Evolutionary conservation across 2,113 vertebrate species (phyloP).

Genomic region (Furnarius figulus): DNA sequence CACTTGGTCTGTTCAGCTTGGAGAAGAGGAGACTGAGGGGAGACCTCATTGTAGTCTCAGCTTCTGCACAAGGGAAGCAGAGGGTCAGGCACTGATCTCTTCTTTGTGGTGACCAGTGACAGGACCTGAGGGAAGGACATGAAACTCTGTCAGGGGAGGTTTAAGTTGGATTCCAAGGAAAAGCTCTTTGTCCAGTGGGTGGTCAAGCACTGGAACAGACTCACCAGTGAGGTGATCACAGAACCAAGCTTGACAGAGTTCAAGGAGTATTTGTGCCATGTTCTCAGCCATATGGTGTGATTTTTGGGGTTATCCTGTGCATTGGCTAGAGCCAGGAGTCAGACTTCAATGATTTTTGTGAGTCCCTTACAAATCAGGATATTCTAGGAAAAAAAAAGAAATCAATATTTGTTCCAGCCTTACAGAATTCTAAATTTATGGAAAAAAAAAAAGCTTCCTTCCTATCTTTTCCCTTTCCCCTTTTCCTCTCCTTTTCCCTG

Average conservation of each 20-base stretch:
- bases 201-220: background rate
- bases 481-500: background rate
- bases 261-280: background rate
- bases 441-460: background rate
- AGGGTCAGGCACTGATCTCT: background rate
- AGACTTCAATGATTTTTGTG: background rate
- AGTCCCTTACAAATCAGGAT: background rate
- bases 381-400: background rate
- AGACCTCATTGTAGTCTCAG: background rate
- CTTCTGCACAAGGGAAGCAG: rapidly evolving
- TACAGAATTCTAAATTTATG: background rate
- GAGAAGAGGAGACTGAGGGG: background rate
- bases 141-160: background rate
- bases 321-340: background rate
- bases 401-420: background rate
- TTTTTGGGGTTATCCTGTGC: background rate
- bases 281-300: background rate
- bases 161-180: background rate
- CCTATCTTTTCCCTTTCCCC: background rate
- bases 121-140: background rate
- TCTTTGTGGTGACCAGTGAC: background rate
- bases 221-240: background rate
- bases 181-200: background rate
- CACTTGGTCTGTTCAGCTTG: background rate
- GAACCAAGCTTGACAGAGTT: background rate